phyloP scores from a whole-genome alignment of 2,797 vertebrate genomes.

The Crotalus adamanteus region DNA sequence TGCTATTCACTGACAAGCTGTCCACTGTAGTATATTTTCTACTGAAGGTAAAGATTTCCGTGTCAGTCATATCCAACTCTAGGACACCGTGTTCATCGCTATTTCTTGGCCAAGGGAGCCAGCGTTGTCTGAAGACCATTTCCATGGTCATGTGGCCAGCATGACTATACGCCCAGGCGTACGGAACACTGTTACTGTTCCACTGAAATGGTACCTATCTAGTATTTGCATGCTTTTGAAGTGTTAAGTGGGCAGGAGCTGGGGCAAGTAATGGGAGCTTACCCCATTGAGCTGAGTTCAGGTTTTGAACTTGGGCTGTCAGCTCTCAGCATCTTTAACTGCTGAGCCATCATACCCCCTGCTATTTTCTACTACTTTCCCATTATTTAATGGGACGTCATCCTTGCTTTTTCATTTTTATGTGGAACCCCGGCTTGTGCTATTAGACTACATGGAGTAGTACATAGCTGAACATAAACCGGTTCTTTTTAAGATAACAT shows the following conservation, averaged over 20 bases:
- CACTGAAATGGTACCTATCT: background rate
- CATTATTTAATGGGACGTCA: background rate
- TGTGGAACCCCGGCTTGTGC: background rate
- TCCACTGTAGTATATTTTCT: background rate
- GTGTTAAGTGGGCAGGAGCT: background rate
- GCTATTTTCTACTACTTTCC: background rate
- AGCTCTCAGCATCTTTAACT: background rate
- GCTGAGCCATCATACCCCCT: background rate
- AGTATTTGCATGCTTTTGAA: background rate
- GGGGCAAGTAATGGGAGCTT: background rate
- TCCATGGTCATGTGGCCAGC: background rate
- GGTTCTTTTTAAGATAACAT: background rate
- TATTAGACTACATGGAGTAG: background rate
- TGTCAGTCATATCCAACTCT: background rate
- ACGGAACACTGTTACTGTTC: background rate
- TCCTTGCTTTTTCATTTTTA: background rate
- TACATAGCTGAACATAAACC: background rate
- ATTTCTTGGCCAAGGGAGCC: background rate
- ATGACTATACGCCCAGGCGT: background rate
- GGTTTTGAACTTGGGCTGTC: background rate
- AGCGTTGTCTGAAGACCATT: background rate
- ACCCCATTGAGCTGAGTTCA: background rate
- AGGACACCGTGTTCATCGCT: background rate
- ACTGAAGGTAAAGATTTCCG: background rate
- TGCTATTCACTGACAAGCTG: background rate